Base-by-base conservation (phyloP, 2,797 vertebrate species). In the Rhabdomys pumilio region DNA sequence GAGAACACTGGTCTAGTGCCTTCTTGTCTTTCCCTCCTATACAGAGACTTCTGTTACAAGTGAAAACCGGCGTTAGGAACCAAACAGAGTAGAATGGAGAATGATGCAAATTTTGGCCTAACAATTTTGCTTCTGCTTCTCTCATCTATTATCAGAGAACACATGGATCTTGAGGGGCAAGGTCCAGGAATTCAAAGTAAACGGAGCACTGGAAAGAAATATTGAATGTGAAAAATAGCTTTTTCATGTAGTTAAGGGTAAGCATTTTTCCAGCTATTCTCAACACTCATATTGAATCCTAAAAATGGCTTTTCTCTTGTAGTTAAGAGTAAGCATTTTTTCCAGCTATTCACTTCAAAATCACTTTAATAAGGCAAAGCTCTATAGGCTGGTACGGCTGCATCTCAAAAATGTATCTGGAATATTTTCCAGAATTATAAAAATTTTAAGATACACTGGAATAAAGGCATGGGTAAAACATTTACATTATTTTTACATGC, bases 291-390 rank as follows among this genome's bases (percentile, higher is more conserved):
- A 97, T 67, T 96, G 94, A 94, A 95, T 94, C 93, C 96, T 95
- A 94, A 94, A 97, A 97, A 93, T 90, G 96, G 81, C 84, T 97
- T 96, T 96, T 97, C 90, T 96, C 92, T 94, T 95, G 77, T 90
- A 93, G 95, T 96, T 96, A 96, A 97, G 83, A 93, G 90, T 96
- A 96, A 97, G 96, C 95, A 94, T 83, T 95, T 97, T 93, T 88
- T 34, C 77, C 38, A 95, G 92, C 90, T 97, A 94, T 93, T 97
- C 92, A 96, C 95, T 96, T 96, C 76, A 93, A 93, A 97, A 97
- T 96, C 93, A 96, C 82, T 95, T 97, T 89, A 96, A 81, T 93
- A 97, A 95, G 57, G 55, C 92, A 96, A 94, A 89, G 69, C 84
- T 96, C 59, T 93, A 95, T 59, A 95, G 80, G 84, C 92, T 90